Evolutionary conservation across 2,888 invertebrate species (phyloP), one percentile per base, ranked within the genome.

Genomic region (Spisula subtruncata): DNA sequence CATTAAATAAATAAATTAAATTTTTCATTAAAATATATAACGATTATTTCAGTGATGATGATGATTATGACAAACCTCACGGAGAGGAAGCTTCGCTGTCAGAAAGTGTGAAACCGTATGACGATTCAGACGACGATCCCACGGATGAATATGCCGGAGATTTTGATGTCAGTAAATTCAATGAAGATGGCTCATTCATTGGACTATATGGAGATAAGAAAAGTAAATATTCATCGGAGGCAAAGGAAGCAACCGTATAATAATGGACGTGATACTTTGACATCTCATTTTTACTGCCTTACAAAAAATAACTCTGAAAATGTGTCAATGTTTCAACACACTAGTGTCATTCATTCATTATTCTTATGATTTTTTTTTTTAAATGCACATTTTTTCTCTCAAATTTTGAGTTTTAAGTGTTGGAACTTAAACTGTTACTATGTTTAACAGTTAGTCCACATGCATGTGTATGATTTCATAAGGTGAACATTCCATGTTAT

Each of bases 111-210:
- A 92, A 91, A 54, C 92, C 93, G 48, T 91, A 92, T 54, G 90
- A 92, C 54, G 90, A 92, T 0, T 93, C 91, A 25, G 94, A 92
- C 29, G 93, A 93, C 8, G 93, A 93, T 83, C 92, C 92, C 29
- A 92, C 93, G 20, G 93, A 88, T 80, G 94, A 94, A 79, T 94
- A 94, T 46, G 94, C 91, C 0, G 93, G 91, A 8, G 93, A 93
- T 83, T 89, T 92, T 32, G 93, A 93, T 35, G 85, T 92, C 35
- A 89, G 89, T 56, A 94, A 93, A 80, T 94, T 93, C 89, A 94
- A 93, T 46, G 93, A 94, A 56, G 94, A 94, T 20, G 94, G 94
- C 6, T 94, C 94, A 25, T 94, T 94, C 84, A 94, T 94, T 14
- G 93, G 93, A 29, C 29, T 92, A 18, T 94, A 94, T 85, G 91